Base-by-base conservation (phyloP, 53 echinoderm and acorn worm species). In the Luidia sarsii region DNA sequence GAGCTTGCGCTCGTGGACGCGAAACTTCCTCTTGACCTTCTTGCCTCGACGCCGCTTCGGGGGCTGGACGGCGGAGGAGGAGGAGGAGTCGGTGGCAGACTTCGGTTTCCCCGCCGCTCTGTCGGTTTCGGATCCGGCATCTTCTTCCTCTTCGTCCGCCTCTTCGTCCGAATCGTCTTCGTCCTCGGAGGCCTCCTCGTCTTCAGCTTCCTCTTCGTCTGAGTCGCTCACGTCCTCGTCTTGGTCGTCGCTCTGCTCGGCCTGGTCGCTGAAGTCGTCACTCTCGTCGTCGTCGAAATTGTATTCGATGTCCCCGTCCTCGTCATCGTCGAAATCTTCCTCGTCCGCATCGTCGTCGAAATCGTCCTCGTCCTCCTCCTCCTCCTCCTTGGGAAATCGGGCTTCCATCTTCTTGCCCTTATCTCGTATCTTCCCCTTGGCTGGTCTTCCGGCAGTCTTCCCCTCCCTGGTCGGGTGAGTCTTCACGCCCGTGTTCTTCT, bases 1-100 rank as follows among this genome's bases (percentile, higher is more conserved):
- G 38, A 56, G 5, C 37, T 72, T 72, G 1, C 72, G 72, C 39
- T 72, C 72, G 16, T 10, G 10, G 28, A 38, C 39, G 53, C 23
- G 53, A 56, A 72, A 72, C 39, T 16, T 38, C 34, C 72, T 54
- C 37, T 72, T 72, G 13, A 54, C 72, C 28, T 72, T 72, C 38
- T 72, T 72, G 54, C 72, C 57, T 9, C 31, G 54, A 39, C 55
- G 72, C 39, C 24, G 54, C 39, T 72, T 72, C 3, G 53, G 7
- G 53, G 53, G 56, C 48, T 53, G 33, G 39, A 35, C 71, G 18
- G 36, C 18, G 57, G 72, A 56, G 36, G 35, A 23, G 18, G 36
- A 3, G 57, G 72, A 56, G 36, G 35, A 23, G 72, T 72, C 72
- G 1, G 5, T 6, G 35, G 25, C 56, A 7, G 41, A 7, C 54